Conservation (phyloP, 2,888 invertebrate species). For the Nyleta sp. region DNA sequence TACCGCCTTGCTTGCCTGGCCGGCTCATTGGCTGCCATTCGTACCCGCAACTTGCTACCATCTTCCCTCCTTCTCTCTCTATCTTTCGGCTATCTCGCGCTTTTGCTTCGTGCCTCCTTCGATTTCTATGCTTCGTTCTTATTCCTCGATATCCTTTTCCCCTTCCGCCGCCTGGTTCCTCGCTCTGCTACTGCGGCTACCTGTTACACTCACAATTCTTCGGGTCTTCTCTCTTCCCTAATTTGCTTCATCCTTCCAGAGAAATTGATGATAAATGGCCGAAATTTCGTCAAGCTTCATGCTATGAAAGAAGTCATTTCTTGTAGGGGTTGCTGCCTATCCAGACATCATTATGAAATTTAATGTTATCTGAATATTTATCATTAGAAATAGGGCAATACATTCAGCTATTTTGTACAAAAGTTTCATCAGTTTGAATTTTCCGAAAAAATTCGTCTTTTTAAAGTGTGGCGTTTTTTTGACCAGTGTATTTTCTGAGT, state of each 20-base stretch:
- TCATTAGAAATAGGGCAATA: too few relatives aligned
- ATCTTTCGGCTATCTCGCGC: slow-evolving; percentile 56
- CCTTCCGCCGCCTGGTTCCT: not conserved
- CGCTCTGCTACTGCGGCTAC: slow-evolving; percentile 21
- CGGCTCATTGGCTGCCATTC: slow-evolving; percentile 59
- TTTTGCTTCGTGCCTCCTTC: slow-evolving; percentile 52
- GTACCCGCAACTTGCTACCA: slow-evolving; percentile 56
- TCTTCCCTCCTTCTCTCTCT: slow-evolving; percentile 62
- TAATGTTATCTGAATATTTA: too few relatives aligned
- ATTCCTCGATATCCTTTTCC: slow-evolving; percentile 36
- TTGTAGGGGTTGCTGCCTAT: too few relatives aligned
- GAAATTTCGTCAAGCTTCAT: too few relatives aligned
- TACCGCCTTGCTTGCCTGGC: slow-evolving; percentile 70
- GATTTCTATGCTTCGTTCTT: slow-evolving; percentile 50
- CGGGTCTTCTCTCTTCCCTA: not conserved
- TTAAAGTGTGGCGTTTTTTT: too few relatives aligned
- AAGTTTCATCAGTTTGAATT: too few relatives aligned
- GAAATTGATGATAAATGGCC: not conserved
- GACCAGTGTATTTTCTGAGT: too few relatives aligned
- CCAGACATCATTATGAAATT: too few relatives aligned
- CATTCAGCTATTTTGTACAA: too few relatives aligned
- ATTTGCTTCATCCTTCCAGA: not conserved
- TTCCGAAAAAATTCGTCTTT: too few relatives aligned
- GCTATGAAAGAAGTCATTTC: too few relatives aligned
- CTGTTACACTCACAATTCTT: slow-evolving; percentile 4